A percentile compares a stretch with the other conserved stretches of the same genome.
Conservation (phyloP, 2,113 vertebrate genomes). For the Thinocorus orbignyianus region DNA sequence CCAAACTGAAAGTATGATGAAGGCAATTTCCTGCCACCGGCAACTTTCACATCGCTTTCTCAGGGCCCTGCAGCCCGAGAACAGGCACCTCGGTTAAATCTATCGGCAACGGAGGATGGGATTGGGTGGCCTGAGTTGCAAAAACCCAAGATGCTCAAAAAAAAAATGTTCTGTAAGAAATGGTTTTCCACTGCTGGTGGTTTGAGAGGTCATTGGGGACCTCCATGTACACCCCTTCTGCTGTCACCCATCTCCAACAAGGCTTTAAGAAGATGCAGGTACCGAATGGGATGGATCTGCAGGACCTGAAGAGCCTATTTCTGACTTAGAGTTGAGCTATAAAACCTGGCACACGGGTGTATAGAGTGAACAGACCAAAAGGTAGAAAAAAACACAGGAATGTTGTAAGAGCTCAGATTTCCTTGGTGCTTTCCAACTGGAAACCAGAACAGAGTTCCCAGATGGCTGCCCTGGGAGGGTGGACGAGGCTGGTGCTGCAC, state of each 20-base stretch:
- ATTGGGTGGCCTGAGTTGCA: background rate
- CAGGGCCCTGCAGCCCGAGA: background rate
- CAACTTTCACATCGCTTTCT: conserved; percentile 20
- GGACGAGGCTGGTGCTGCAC: background rate
- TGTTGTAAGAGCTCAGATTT: background rate
- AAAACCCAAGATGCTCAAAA: background rate
- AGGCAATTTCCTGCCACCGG: conserved; percentile 51
- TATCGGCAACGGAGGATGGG: accelerated
- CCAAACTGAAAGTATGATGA: conserved; percentile 39
- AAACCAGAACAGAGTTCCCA: background rate
- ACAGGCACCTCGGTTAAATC: background rate
- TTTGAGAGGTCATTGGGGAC: background rate
- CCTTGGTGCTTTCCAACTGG: background rate
- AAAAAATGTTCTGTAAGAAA: background rate
- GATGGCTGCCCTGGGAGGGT: background rate
- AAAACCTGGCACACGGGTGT: background rate
- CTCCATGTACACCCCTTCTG: background rate
- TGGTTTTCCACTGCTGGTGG: background rate
- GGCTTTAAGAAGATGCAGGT: background rate
- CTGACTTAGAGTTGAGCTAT: background rate
- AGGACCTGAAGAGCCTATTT: background rate
- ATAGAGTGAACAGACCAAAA: background rate
- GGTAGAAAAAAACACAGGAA: background rate
- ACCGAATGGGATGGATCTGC: background rate
- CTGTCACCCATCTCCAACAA: background rate